Conservation (phyloP, 2,888 invertebrate genomes). For the Cactoblastis cactorum region DNA sequence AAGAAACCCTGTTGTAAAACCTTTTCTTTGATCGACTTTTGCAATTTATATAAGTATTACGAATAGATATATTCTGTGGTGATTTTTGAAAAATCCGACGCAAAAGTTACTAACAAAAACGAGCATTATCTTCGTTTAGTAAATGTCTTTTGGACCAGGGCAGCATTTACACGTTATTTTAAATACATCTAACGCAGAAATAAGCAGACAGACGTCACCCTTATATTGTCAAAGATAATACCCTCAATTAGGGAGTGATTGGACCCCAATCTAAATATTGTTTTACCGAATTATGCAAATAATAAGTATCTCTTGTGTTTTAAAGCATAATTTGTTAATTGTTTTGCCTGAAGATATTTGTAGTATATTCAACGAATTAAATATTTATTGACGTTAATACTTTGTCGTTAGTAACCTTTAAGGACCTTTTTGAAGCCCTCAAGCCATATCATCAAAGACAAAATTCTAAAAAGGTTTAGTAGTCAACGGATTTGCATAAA, state of each 20-base stretch:
- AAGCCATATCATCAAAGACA: background rate
- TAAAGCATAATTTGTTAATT: constrained; percentile 47
- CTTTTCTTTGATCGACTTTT: too few relatives aligned
- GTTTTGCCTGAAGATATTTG: constrained; percentile 41
- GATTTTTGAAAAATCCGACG: too few relatives aligned
- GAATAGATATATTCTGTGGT: too few relatives aligned
- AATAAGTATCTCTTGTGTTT: constrained; percentile 22
- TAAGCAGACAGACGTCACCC: constrained; percentile 2
- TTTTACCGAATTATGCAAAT: constrained; percentile 44
- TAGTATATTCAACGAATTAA: constrained; percentile 19
- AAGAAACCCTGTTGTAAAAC: too few relatives aligned
- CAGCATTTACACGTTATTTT: too few relatives aligned
- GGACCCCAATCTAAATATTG: constrained; percentile 39
- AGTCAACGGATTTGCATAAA: background rate
- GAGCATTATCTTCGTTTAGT: too few relatives aligned
- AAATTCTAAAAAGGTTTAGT: background rate
- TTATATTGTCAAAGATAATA: constrained; percentile 24
- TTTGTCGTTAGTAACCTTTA: background rate
- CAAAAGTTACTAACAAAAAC: too few relatives aligned
- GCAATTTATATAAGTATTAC: too few relatives aligned
- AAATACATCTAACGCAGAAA: background rate
- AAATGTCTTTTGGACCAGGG: too few relatives aligned
- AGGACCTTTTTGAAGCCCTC: background rate
- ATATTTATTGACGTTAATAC: constrained; percentile 3
- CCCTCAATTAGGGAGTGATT: constrained; percentile 28